Evolutionary conservation across 2,888 invertebrate genomes (phyloP), one percentile per base, ranked within the genome.

Genomic region (Drosophila macrothrix): DNA sequence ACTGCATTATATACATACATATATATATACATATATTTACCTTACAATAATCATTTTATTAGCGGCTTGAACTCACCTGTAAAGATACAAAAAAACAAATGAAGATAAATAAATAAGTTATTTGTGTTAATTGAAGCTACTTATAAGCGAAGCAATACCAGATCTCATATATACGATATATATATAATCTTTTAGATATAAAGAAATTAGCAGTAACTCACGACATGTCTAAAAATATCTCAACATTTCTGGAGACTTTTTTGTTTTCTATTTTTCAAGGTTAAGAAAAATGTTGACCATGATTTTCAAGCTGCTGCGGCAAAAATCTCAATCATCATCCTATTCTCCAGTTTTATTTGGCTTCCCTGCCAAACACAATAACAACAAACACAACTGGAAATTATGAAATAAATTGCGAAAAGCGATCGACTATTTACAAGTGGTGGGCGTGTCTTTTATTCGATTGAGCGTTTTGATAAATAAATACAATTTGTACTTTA

Each of bases 31-130:
- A 1, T 54, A 46, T 63, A 58, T 71, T 67, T 71, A 73, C 60
- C 56, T 16, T 19, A 22, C 1, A 12, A n/a, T 22, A 52, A 37
- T 7, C 25, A 9, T 7, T n/a, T 25, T 7, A 28, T 55, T n/a
- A 25, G 29, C 29, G 55, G 9, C 7, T 49, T 35, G n/a, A n/a
- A 77, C 87, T 88, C 46, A 87, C 87, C 87, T 87, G 80, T 0
- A 90, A 87, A 73, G 61, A 82, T 22, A 74, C 12, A 67, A 54
- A 72, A 52, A 66, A 39, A 52, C 1, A 29, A 49, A 43, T 37
- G 25, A 54, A 61, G 28, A 35, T 39, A 46, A 54, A 22, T 54
- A 22, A 54, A 4, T 3, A 64, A 60, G 53, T 60, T 61, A 22
- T 50, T 64, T 46, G 31, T 54, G 37, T 35, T 55, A 50, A 76